These are phyloP conservation scores for Sphenopsis melanotis DNA, from an alignment of 2,797 vertebrate genomes.

Conservation along the genomic window DNA sequence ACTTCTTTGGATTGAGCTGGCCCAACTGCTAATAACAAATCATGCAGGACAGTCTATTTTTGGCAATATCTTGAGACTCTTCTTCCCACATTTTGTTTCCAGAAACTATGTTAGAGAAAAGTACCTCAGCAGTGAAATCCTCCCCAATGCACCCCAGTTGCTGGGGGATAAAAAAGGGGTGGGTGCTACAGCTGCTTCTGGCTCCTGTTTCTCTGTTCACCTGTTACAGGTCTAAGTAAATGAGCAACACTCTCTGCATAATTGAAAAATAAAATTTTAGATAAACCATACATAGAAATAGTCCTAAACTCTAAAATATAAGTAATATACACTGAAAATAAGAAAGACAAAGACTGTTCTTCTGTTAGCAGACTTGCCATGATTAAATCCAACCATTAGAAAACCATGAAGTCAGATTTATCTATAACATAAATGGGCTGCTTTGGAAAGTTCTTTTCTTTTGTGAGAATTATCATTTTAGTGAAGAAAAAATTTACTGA, in stretches of 20 bases:
- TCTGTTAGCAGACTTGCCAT: neutral
- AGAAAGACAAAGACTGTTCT: neutral
- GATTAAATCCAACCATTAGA: neutral
- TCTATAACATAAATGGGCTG: neutral
- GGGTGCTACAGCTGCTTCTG: neutral
- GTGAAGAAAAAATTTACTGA: neutral
- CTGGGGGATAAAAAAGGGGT: neutral
- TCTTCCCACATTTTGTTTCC: neutral
- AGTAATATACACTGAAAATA: neutral
- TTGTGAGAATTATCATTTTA: neutral
- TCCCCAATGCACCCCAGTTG: fast-evolving
- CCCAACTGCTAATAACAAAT: neutral
- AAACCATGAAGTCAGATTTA: neutral
- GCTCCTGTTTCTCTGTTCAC: neutral
- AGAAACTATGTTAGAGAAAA: neutral
- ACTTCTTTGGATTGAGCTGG: neutral
- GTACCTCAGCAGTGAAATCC: neutral
- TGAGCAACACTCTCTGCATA: neutral
- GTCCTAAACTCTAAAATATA: neutral
- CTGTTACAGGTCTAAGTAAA: neutral
- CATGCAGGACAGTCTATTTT: neutral
- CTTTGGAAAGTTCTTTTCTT: neutral
- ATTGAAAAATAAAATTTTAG: neutral
- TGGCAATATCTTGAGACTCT: neutral
- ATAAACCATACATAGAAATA: neutral